Conservation (phyloP, 2,888 invertebrate species). For the Microplitis manilae region DNA sequence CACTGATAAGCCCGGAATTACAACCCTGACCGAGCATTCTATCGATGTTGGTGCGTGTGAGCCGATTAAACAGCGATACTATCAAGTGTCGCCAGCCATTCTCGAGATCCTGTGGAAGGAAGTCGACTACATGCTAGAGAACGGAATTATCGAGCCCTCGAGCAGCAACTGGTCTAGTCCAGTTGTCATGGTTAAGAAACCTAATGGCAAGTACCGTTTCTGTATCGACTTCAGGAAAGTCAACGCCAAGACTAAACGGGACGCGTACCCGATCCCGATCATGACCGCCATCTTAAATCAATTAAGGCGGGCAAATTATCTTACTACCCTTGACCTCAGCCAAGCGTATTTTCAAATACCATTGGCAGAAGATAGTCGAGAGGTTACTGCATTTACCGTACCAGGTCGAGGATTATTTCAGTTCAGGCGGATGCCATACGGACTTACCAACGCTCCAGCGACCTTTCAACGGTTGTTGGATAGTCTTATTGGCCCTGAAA, state of each 20-base stretch:
- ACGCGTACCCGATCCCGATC: constrained; percentile 49
- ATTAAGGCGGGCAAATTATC: constrained; percentile 48
- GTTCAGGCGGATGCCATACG: constrained; percentile 45
- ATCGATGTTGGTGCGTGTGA: too few species aligned
- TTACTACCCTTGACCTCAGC: constrained; percentile 44
- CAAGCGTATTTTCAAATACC: constrained; percentile 23
- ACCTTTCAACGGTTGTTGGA: constrained; percentile 48
- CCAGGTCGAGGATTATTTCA: neutral
- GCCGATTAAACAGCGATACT: constrained; percentile 44
- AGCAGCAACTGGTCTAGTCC: constrained; percentile 48
- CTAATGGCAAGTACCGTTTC: constrained; percentile 36
- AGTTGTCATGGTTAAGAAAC: constrained; percentile 53
- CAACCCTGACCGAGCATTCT: too few species aligned
- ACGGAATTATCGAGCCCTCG: too few species aligned
- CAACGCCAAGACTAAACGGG: constrained; percentile 54
- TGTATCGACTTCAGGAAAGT: constrained; percentile 38
- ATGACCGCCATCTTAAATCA: constrained; percentile 55
- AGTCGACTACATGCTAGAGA: neutral
- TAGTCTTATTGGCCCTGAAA: too few species aligned
- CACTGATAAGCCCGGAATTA: too few species aligned
- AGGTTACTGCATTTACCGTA: constrained; percentile 36
- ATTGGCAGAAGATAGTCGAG: neutral
- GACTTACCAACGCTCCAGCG: constrained; percentile 46
- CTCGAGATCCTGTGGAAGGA: constrained; percentile 45
- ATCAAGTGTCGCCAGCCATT: constrained; percentile 47